phyloP scores from a whole-genome alignment of 1,140 invertebrate species.

The Planococcus citri region DNA sequence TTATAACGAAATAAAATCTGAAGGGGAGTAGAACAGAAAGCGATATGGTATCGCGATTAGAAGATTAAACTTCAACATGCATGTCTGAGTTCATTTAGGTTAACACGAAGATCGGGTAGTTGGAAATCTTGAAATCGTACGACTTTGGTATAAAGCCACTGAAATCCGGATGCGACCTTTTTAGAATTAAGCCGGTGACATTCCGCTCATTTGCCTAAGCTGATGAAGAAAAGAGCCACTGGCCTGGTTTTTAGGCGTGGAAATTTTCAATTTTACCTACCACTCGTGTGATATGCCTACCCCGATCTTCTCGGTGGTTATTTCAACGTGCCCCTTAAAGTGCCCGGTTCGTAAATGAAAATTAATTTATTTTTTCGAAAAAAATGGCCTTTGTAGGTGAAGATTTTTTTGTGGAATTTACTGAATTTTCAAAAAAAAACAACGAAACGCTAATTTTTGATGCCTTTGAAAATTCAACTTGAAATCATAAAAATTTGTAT shows the following conservation, averaged over 20 bases:
- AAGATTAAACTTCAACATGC: conserved; percentile 14
- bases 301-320: too few relatives aligned
- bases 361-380: too few relatives aligned
- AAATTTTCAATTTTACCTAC: neutral
- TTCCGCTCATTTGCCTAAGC: conserved; percentile 19
- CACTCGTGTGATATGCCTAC: too few relatives aligned
- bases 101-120: conserved; percentile 1
- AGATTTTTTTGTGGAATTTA: too few relatives aligned
- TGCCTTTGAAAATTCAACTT: too few relatives aligned
- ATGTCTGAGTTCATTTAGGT: conserved; percentile 17
- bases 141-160: conserved; percentile 15
- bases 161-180: conserved; percentile 18
- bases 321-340: too few relatives aligned
- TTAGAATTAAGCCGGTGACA: conserved; percentile 14
- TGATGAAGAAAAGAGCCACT: conserved; percentile 11
- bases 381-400: too few relatives aligned
- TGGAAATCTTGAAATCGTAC: conserved; percentile 14
- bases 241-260: neutral
- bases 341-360: too few relatives aligned
- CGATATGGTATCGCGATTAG: conserved; percentile 10
- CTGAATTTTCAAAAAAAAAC: too few relatives aligned
- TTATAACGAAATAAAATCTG: neutral
- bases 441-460: too few relatives aligned
- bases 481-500: too few relatives aligned
- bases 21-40: neutral